These are phyloP conservation scores for Orientallactaga bullata DNA, from an alignment of 2,113 vertebrate species.

Conservation along the genomic window DNA sequence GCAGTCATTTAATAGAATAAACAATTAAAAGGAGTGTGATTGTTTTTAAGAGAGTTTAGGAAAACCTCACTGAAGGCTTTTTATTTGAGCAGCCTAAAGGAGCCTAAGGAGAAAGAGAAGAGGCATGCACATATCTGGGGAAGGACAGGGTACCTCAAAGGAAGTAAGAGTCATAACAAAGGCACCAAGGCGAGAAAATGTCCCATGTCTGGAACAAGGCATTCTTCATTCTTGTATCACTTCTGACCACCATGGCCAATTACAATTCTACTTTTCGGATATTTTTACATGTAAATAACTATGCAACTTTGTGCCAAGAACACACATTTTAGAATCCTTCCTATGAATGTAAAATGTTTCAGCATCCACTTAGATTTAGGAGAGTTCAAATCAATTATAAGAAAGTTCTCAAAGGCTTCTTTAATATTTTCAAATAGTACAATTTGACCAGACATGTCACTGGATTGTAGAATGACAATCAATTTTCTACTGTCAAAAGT, in stretches of 20 bases:
- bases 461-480: not conserved
- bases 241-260: not conserved
- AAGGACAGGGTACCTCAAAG: not conserved
- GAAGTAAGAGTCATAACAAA: conserved; percentile 25
- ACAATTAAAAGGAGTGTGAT: not conserved
- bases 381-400: not conserved
- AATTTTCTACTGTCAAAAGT: conserved; percentile 38
- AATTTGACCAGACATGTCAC: not conserved
- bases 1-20: not conserved
- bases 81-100: conserved; percentile 1
- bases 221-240: conserved; percentile 17
- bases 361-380: conserved; percentile 9
- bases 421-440: conserved; percentile 11
- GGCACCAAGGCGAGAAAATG: not conserved
- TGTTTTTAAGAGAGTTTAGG: not conserved
- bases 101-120: not conserved
- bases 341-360: conserved; percentile 37
- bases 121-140: not conserved
- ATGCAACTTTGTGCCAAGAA: conserved; percentile 18
- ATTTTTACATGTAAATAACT: conserved; percentile 40
- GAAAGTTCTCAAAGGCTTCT: not conserved
- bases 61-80: not conserved
- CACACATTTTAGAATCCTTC: not conserved
- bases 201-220: not conserved
- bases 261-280: not conserved